Conservation (phyloP, 2,888 invertebrate species). For the Sinhomidia bicolor region DNA sequence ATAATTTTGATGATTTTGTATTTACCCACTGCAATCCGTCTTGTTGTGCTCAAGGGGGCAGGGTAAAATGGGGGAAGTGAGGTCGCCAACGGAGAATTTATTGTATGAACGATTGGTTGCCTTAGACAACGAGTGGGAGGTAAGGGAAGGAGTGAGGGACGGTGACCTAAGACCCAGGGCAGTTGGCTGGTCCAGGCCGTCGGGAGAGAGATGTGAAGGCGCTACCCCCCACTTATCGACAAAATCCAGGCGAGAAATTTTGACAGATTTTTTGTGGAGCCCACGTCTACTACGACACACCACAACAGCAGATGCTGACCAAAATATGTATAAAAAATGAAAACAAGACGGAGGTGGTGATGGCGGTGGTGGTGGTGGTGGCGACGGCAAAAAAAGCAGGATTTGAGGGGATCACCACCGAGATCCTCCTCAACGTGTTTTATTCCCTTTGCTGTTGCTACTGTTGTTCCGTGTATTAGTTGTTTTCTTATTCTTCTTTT, state of each 20-base stretch:
- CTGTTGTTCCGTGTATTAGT: conserved; percentile 22
- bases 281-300: conserved; percentile 67
- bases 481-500: neutral
- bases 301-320: conserved; percentile 54
- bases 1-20: conserved; percentile 16
- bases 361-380: conserved; percentile 10
- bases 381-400: neutral
- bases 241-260: conserved; percentile 99
- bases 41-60: conserved; percentile 77
- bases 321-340: neutral
- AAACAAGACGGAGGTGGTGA: too few relatives aligned
- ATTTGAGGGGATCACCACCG: conserved; percentile 48
- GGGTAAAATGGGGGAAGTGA: conserved; percentile 74
- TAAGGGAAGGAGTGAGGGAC: conserved; percentile 79
- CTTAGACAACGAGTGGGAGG: conserved; percentile 79
- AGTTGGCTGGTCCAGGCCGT: conserved; percentile 80
- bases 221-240: conserved; percentile 99
- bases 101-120: conserved; percentile 79
- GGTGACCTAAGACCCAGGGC: conserved; percentile 79
- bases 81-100: conserved; percentile 77
- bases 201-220: conserved; percentile 84
- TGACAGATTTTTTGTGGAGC: conserved; percentile 85
- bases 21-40: conserved; percentile 80
- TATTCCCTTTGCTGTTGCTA: neutral
- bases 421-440: conserved; percentile 41